Percentiles rank a stretch among this genome's conserved stretches.
Conservation (phyloP, 2,888 invertebrate genomes). For the Phengaris alcon region DNA sequence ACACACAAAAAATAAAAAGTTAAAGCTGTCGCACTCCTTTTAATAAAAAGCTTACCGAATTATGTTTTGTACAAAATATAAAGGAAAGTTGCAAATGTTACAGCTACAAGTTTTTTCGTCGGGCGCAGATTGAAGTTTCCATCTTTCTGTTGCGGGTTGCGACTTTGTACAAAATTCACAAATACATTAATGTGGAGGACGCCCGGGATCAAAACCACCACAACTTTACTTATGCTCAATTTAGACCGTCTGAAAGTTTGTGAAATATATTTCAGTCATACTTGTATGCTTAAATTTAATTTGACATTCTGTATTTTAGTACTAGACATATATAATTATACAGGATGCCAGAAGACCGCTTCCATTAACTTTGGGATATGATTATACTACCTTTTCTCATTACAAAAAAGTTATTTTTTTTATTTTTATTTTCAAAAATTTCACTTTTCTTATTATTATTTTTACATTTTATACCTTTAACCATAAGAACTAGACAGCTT, state of each 20-base stretch:
- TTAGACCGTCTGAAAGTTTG: not conserved
- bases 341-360: too few relatives aligned
- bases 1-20: constrained; percentile 6
- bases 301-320: not conserved
- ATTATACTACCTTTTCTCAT: too few relatives aligned
- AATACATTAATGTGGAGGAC: constrained; percentile 2
- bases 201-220: constrained; percentile 10
- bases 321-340: too few relatives aligned
- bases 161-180: not conserved
- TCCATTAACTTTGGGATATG: too few relatives aligned
- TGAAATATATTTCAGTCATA: not conserved
- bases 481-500: too few relatives aligned
- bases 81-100: constrained; percentile 8
- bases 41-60: constrained; percentile 1
- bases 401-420: too few relatives aligned
- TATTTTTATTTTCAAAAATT: too few relatives aligned
- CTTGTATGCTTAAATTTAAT: not conserved
- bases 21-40: not conserved
- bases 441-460: too few relatives aligned
- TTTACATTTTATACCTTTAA: too few relatives aligned
- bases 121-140: not conserved
- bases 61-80: not conserved
- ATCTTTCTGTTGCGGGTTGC: not conserved
- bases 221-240: constrained; percentile 12
- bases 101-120: not conserved